A percentile compares a stretch with the other conserved stretches of the same genome.
Evolutionary conservation across 2,797 vertebrate species (phyloP).

Genomic region (Gastrophryne carolinensis): DNA sequence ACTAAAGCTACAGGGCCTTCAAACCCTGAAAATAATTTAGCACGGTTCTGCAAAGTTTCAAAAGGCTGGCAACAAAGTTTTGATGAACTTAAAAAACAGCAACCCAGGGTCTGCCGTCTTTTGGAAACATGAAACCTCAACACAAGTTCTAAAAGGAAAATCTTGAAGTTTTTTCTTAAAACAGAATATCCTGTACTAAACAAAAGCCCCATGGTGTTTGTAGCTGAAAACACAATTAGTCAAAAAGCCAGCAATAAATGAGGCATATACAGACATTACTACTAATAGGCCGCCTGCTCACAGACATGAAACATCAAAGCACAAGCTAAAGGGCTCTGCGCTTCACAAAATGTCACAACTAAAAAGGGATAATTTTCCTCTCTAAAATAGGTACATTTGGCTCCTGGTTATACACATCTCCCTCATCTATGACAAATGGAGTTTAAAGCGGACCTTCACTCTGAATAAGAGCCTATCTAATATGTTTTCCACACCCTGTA

Average conservation of each 20-base stretch:
- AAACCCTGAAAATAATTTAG: too few species aligned
- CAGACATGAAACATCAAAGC: slow-evolving; percentile 8
- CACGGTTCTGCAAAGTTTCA: too few species aligned
- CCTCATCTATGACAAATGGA: background rate
- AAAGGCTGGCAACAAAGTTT: too few species aligned
- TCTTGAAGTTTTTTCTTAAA: background rate
- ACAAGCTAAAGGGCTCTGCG: background rate
- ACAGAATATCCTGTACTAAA: background rate
- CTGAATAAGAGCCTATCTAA: too few species aligned
- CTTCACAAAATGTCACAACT: slow-evolving; percentile 1
- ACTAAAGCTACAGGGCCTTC: too few species aligned
- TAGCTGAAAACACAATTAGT: slow-evolving; percentile 19
- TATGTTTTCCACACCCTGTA: too few species aligned
- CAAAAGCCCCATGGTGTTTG: background rate
- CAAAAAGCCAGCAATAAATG: background rate
- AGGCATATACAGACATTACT: slow-evolving; percentile 4
- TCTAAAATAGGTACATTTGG: background rate
- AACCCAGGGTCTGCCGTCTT: too few species aligned
- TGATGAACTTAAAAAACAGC: too few species aligned
- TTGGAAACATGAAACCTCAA: too few species aligned
- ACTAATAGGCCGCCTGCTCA: background rate
- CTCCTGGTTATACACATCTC: background rate
- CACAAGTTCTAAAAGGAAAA: too few species aligned
- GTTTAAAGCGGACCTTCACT: too few species aligned
- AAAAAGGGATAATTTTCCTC: background rate